Base-by-base conservation (phyloP, 2,888 invertebrate genomes). In the Anagyrus pseudococci region DNA sequence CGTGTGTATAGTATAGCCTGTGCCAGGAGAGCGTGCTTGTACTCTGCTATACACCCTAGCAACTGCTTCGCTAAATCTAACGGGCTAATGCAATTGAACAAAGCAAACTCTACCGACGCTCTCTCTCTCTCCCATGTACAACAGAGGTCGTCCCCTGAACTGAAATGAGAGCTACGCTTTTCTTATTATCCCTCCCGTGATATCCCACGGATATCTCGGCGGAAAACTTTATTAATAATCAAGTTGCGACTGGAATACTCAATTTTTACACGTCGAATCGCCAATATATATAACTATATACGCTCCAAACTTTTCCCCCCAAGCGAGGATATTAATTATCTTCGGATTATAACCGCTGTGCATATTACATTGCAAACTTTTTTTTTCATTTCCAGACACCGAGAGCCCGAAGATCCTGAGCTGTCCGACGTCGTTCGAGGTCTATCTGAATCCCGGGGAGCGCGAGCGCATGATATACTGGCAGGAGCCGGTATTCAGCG, bases 401-500 rank as follows among this genome's bases (percentile, higher is more conserved):
- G 84, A 86, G 73, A 81, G 83, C 37, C 88, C 88, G 0, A 79
- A 77, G 58, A 83, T 87, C 25, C 78, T 77, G 43, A 84, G 83
- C 66, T 90, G 90, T 73, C 89, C 90, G 0, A 78, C 83, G 46
- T 86, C 88, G 6, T 86, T 89, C 71, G 86, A 87, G 67, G 85
- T 87, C 23, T 77, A 82, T 19, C 75, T 89, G 53, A 78, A 81
- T 48, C 81, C 82, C 15, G 84, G 86, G 46, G 86, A 88, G 74
- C 79, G 78, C 0, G 82, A 83, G 56, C 83, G 85, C 25, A 81
- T 84, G 44, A 83, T 89, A 47, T 82, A 83, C 68, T 90, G 89
- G 89, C 83, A 84, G 44, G 89, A 89, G 70, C 89, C 90, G 1
- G 78, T 82, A 44, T 89, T 89, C 71, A 81, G 80, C 25, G 86